A percentile compares a stretch with the other conserved stretches of the same genome.
Evolutionary conservation across 2,888 invertebrate genomes (phyloP).

Genomic region (Hipparchia sbordonii): DNA sequence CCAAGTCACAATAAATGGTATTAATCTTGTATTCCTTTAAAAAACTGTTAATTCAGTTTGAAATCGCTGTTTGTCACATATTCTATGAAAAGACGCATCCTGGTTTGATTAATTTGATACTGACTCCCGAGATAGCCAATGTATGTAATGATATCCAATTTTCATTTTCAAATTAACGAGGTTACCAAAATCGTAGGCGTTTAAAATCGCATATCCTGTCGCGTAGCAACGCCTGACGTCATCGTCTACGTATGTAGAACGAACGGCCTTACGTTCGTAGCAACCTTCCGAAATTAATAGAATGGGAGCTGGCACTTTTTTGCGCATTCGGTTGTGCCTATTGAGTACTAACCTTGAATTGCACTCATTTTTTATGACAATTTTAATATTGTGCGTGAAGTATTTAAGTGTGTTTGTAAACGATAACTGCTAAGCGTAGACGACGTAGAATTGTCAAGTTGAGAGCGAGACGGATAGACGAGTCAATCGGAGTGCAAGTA

Average conservation of each 20-base stretch:
- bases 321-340: background rate
- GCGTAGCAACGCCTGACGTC: slow-evolving; percentile 36
- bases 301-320: slow-evolving; percentile 19
- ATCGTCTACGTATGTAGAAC: slow-evolving; percentile 17
- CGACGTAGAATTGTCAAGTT: slow-evolving; percentile 53
- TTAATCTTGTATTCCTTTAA: too few species aligned
- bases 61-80: too few species aligned
- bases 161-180: background rate
- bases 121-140: too few species aligned
- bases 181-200: slow-evolving; percentile 4
- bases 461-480: slow-evolving; percentile 57
- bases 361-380: slow-evolving; percentile 21
- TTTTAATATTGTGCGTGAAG: slow-evolving; percentile 22
- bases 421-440: slow-evolving; percentile 29
- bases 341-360: slow-evolving; percentile 20
- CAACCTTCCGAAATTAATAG: slow-evolving; percentile 22
- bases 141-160: background rate
- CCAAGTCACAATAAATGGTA: too few species aligned
- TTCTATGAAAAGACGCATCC: too few species aligned
- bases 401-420: slow-evolving; percentile 20
- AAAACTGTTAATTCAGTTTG: too few species aligned
- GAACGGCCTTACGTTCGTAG: slow-evolving; percentile 12
- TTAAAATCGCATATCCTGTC: slow-evolving; percentile 27
- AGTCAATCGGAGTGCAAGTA: slow-evolving; percentile 46
- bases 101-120: too few species aligned